Percentiles rank a stretch among this genome's conserved stretches.
Conservation (phyloP, 2,113 vertebrate species). For the Coptodon bakossiorum region DNA sequence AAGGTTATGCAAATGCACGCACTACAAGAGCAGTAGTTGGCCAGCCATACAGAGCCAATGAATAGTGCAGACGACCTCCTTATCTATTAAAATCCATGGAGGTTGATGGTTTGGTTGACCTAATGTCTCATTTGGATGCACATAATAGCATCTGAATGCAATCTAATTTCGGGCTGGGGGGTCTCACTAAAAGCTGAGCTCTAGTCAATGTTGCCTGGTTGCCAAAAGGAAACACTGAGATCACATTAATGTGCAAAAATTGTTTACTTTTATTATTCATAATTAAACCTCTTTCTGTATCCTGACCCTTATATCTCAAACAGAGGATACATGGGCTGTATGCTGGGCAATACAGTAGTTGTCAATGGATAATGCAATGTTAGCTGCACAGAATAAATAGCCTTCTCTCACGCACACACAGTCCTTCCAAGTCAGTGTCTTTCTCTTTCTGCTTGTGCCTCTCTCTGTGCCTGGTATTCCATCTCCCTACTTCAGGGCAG, state of each 20-base stretch:
- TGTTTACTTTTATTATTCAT: background rate
- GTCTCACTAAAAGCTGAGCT: slow-evolving; percentile 29
- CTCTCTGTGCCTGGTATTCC: slow-evolving; percentile 47
- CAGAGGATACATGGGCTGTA: background rate
- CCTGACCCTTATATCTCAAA: background rate
- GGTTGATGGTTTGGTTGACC: slow-evolving; percentile 52
- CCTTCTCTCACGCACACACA: background rate
- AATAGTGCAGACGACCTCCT: slow-evolving; percentile 12
- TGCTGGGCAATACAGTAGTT: background rate
- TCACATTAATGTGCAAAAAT: slow-evolving; percentile 12
- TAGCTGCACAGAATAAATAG: slow-evolving; percentile 30
- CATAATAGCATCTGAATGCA: slow-evolving; percentile 28
- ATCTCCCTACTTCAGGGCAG: slow-evolving; percentile 39
- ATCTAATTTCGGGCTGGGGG: slow-evolving; percentile 39
- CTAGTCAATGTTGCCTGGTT: slow-evolving; percentile 6
- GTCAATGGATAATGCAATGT: slow-evolving; percentile 15
- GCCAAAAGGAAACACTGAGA: background rate
- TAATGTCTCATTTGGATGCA: slow-evolving; percentile 51
- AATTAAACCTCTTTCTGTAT: background rate
- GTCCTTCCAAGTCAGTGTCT: background rate
- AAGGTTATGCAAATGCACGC: slow-evolving; percentile 55
- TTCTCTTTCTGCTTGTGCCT: background rate
- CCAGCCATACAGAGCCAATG: slow-evolving; percentile 2
- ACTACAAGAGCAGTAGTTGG: slow-evolving; percentile 14
- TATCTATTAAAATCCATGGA: slow-evolving; percentile 47